Percentiles rank a stretch among this genome's conserved stretches.
These are phyloP conservation scores for Zygogramma bicolorata DNA, from an alignment of 2,888 invertebrate species.

Conservation along the genomic window DNA sequence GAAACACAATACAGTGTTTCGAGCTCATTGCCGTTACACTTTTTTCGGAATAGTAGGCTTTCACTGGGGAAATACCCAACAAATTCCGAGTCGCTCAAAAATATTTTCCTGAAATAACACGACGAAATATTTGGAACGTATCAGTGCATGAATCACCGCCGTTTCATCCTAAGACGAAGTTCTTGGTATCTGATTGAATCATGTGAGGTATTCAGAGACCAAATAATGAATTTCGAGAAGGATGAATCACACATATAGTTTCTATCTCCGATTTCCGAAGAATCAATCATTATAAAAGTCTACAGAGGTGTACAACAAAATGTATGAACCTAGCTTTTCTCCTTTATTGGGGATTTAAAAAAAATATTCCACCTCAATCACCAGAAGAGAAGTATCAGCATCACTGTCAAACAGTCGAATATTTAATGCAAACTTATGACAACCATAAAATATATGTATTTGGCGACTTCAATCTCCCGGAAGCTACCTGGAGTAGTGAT, in stretches of 20 bases:
- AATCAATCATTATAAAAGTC: not conserved
- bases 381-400: too few relatives aligned
- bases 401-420: too few relatives aligned
- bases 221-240: not conserved
- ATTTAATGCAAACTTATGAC: too few relatives aligned
- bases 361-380: too few relatives aligned
- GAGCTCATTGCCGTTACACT: not conserved
- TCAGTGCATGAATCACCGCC: not conserved
- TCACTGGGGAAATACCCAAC: slow-evolving; percentile 5
- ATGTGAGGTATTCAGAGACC: not conserved
- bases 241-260: not conserved
- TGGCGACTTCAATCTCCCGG: too few relatives aligned
- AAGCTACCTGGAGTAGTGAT: too few relatives aligned
- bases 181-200: not conserved
- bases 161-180: not conserved
- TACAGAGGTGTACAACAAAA: too few relatives aligned
- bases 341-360: too few relatives aligned
- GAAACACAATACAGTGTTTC: slow-evolving; percentile 28
- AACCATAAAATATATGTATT: too few relatives aligned
- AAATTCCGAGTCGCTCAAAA: not conserved
- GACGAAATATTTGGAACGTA: not conserved
- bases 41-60: not conserved
- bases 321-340: too few relatives aligned
- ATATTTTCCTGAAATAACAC: not conserved
- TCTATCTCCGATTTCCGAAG: not conserved